Evolutionary conservation across 1,140 invertebrate species (phyloP), one percentile per base, ranked within the genome.

Genomic region (Hermetia illucens): DNA sequence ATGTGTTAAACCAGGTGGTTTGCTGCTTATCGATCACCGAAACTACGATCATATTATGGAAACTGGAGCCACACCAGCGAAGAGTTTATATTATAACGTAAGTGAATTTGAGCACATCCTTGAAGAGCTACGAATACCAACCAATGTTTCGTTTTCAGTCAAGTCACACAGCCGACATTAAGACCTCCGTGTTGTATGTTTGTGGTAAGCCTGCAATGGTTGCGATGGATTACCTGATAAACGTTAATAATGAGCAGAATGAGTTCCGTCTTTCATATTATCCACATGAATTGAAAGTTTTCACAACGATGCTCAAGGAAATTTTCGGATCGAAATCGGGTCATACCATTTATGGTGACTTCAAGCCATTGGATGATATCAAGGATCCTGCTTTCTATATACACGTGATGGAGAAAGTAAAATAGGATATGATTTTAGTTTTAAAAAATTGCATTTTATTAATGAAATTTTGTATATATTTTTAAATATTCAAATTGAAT

Each of bases 61-160:
- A 30, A 71, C 66, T 15, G 83, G 84, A 2, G 57, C 65, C 8
- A 82, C 82, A 2, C 82, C 84, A 2, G 62, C 73, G 6, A 81
- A 84, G 53, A 84, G 80, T 46, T 78, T 90, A 49, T 90, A 89
- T 62, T 90, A 90, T 50, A 88, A 86, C 54, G 85, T 88, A 66
- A 78, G 74, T 68, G 36, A n/a, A n/a, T n/a, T n/a, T n/a, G n/a
- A n/a, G n/a, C n/a, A n/a, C n/a, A n/a, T n/a, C n/a, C n/a, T n/a
- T n/a, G n/a, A n/a, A n/a, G n/a, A n/a, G n/a, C n/a, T n/a, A n/a
- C n/a, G n/a, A n/a, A n/a, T n/a, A n/a, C n/a, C n/a, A n/a, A n/a
- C n/a, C n/a, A n/a, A n/a, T n/a, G n/a, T n/a, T n/a, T n/a, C n/a
- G n/a, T n/a, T n/a, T n/a, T n/a, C 65, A 90, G 86, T 83, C 82